Conservation (phyloP, 2,797 vertebrate species). For the Hapalemur alaotrensis region DNA sequence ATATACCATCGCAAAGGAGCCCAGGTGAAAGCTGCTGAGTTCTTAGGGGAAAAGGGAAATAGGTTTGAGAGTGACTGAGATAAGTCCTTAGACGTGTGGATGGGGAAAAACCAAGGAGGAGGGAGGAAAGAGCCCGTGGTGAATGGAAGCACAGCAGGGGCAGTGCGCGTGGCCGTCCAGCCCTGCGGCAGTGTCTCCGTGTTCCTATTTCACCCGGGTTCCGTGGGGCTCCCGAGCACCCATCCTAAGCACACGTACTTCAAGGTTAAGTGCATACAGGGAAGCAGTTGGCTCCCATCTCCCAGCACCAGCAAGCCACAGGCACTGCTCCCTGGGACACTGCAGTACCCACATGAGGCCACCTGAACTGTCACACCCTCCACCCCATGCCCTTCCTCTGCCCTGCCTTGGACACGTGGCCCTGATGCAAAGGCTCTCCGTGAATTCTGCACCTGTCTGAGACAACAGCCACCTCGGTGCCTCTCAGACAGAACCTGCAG, state of each 20-base stretch:
- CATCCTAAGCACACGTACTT: background rate
- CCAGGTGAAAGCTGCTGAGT: background rate
- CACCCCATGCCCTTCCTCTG: background rate
- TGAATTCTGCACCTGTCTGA: background rate
- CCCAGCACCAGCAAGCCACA: background rate
- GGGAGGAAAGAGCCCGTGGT: background rate
- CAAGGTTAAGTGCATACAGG: background rate
- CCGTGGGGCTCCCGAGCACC: background rate
- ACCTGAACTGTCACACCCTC: too few relatives aligned
- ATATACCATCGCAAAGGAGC: background rate
- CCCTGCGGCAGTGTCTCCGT: background rate
- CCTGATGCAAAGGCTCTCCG: background rate
- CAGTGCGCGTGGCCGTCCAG: background rate
- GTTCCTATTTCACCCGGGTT: background rate
- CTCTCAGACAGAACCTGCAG: background rate
- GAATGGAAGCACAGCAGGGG: background rate
- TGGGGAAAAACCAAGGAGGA: background rate
- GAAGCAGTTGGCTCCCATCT: background rate
- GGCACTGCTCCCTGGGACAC: background rate
- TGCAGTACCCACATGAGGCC: background rate
- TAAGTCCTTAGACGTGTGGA: background rate
- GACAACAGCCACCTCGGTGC: background rate
- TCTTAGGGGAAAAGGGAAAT: background rate
- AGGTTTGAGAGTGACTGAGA: background rate
- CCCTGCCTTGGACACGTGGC: rapidly evolving